Percentiles rank a stretch among this genome's conserved stretches.
These are phyloP conservation scores for Esox lucius DNA, from an alignment of 2,797 vertebrate genomes.

Conservation along the genomic window DNA sequence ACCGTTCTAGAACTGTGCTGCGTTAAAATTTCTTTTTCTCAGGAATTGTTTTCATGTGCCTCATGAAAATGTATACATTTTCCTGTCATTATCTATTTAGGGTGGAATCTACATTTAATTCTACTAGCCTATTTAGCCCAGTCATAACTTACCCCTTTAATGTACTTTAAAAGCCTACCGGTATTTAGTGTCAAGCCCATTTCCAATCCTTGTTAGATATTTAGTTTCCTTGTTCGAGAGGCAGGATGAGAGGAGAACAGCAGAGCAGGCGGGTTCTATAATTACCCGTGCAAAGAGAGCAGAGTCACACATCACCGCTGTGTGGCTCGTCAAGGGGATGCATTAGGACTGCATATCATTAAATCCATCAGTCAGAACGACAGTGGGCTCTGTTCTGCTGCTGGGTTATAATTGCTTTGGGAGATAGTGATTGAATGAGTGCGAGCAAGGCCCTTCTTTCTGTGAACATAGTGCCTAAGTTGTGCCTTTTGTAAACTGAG, in stretches of 20 bases:
- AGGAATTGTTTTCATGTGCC: no score
- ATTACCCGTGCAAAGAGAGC: conserved; percentile 48
- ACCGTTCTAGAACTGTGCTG: no score
- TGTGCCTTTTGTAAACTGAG: not conserved
- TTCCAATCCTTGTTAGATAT: not conserved
- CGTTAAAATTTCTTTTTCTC: no score
- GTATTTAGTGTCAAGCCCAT: no score
- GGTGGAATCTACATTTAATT: no score
- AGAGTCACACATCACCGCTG: conserved; percentile 39
- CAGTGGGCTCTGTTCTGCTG: not conserved
- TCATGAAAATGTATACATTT: no score
- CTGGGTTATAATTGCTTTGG: conserved; percentile 22
- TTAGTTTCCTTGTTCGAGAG: conserved; percentile 28
- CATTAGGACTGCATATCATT: conserved; percentile 30
- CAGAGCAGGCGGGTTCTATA: conserved; percentile 47
- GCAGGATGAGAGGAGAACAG: conserved; percentile 36
- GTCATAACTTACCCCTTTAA: no score
- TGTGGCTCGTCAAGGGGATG: conserved; percentile 37
- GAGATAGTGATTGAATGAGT: conserved; percentile 17
- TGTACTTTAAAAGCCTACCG: no score
- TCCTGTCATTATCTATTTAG: no score
- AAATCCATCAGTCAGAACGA: conserved; percentile 21
- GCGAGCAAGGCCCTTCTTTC: not conserved
- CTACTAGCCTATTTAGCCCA: no score
- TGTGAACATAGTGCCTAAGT: not conserved